Conservation (phyloP, 2,888 invertebrate species). For the Deilephila porcellus region DNA sequence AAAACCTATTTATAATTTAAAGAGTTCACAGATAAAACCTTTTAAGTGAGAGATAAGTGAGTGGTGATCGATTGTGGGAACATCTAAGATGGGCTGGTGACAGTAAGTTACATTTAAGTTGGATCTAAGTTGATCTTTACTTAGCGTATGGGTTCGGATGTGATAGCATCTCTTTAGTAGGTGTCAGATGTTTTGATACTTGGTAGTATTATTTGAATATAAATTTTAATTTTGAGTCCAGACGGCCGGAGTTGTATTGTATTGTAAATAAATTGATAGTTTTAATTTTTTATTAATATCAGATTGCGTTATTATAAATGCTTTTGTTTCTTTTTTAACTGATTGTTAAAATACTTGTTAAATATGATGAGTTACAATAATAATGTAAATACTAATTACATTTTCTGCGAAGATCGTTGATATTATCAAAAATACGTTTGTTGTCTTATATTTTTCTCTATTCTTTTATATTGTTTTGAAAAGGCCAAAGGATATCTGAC, state of each 20-base stretch:
- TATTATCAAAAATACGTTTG: too few species aligned
- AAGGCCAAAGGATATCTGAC: too few species aligned
- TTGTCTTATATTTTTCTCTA: too few species aligned
- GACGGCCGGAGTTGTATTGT: background rate
- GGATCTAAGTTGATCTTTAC: slow-evolving; percentile 66
- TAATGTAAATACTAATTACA: too few species aligned
- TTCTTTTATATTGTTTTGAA: background rate
- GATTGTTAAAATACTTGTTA: too few species aligned
- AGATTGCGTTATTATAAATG: too few species aligned
- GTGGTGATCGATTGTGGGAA: slow-evolving; percentile 83
- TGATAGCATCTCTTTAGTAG: slow-evolving; percentile 65
- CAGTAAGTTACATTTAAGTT: slow-evolving; percentile 80
- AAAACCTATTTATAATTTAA: slow-evolving; percentile 64
- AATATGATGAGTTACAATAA: too few species aligned
- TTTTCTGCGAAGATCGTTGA: too few species aligned
- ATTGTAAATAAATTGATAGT: too few species aligned
- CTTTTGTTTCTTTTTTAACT: too few species aligned
- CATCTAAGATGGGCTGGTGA: slow-evolving; percentile 67
- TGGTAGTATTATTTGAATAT: slow-evolving; percentile 30
- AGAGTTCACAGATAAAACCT: slow-evolving; percentile 76
- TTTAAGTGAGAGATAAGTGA: slow-evolving; percentile 76
- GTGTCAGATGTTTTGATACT: slow-evolving; percentile 58
- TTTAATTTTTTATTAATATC: too few species aligned
- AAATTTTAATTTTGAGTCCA: background rate
- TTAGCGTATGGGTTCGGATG: slow-evolving; percentile 66